phyloP scores from a whole-genome alignment of 2,797 vertebrate species.

The Labroides dimidiatus region DNA sequence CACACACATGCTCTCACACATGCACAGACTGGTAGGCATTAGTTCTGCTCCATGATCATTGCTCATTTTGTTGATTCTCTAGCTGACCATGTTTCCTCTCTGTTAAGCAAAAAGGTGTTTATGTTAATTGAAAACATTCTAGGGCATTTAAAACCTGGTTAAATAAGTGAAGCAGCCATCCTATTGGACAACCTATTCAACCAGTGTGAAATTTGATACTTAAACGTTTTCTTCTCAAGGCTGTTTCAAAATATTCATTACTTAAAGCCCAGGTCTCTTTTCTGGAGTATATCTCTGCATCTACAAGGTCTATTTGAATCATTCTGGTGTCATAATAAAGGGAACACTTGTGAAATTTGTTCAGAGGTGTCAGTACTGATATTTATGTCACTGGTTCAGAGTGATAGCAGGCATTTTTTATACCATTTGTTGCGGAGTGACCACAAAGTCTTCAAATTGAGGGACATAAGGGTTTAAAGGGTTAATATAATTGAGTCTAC shows the following conservation, averaged over 20 bases:
- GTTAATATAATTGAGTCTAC: no score
- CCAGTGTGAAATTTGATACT: slow-evolving; percentile 10
- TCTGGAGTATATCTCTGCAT: no score
- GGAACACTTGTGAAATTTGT: no score
- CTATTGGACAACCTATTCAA: slow-evolving; percentile 5
- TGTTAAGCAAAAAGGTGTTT: slow-evolving; percentile 75
- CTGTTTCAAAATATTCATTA: not conserved
- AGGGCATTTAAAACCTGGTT: slow-evolving; percentile 40
- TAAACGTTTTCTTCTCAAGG: slow-evolving; percentile 5
- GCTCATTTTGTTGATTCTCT: slow-evolving; percentile 77
- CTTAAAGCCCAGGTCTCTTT: no score
- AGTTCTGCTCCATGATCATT: slow-evolving; percentile 77
- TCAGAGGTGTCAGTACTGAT: no score
- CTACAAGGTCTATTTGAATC: no score
- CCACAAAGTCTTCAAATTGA: no score
- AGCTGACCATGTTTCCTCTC: slow-evolving; percentile 74
- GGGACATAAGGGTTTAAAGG: no score
- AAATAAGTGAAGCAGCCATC: slow-evolving; percentile 29
- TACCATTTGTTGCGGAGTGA: no score
- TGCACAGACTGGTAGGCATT: slow-evolving; percentile 63
- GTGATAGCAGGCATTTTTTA: no score
- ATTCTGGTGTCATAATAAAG: no score
- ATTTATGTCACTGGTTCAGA: no score
- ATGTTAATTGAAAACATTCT: slow-evolving; percentile 71
- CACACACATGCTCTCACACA: slow-evolving; percentile 8